Percentiles rank a stretch among this genome's conserved stretches.
Evolutionary conservation across 1,140 invertebrate genomes (phyloP).

Genomic region (Polypedilum vanderplanki): DNA sequence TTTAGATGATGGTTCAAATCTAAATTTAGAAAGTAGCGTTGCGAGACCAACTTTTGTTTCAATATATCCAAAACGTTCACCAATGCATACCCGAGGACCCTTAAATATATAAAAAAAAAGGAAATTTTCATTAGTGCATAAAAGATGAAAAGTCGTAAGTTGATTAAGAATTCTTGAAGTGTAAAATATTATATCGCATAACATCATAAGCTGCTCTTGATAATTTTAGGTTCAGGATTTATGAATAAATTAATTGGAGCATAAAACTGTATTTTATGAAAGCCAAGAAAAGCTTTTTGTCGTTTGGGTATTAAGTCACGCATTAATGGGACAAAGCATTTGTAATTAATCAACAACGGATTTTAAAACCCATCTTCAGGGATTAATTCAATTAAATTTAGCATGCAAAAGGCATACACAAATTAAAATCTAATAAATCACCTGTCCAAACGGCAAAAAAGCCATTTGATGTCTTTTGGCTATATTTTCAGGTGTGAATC

Average conservation of each 20-base stretch:
- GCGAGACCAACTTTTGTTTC: slow-evolving; percentile 41
- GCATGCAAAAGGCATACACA: background rate
- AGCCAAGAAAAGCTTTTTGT: too few relatives aligned
- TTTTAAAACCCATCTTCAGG: background rate
- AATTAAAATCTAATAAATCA: too few relatives aligned
- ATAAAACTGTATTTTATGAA: too few relatives aligned
- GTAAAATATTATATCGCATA: too few relatives aligned
- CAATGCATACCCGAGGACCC: background rate
- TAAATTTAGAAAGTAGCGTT: slow-evolving; percentile 34
- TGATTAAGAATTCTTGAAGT: background rate
- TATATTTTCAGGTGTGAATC: slow-evolving; percentile 44
- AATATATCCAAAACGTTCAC: slow-evolving; percentile 40
- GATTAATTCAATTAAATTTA: background rate
- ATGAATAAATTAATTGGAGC: too few relatives aligned
- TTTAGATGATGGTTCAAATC: background rate
- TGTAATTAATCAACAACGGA: background rate
- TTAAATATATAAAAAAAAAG: background rate
- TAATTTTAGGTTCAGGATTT: too few relatives aligned
- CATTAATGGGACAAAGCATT: background rate
- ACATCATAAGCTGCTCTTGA: too few relatives aligned
- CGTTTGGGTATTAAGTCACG: too few relatives aligned
- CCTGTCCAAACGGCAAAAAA: slow-evolving; percentile 51
- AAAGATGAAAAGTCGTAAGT: background rate
- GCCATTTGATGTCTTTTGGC: slow-evolving; percentile 44
- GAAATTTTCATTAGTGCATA: background rate